Percentiles rank a stretch among this genome's conserved stretches.
phyloP scores from a whole-genome alignment of 2,797 vertebrate genomes.

The Cossypha caffra region DNA sequence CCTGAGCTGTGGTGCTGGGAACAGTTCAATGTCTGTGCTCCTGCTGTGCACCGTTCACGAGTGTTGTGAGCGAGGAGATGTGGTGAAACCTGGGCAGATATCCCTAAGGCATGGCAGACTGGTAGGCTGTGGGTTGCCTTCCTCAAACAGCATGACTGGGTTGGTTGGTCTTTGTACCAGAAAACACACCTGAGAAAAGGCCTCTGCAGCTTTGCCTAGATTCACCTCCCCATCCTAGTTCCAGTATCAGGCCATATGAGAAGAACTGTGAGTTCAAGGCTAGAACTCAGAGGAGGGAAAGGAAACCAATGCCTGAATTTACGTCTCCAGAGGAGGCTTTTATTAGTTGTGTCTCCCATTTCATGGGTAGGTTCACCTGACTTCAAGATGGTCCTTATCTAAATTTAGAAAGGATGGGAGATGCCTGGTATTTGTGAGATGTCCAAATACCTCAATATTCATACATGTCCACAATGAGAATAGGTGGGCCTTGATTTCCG shows the following conservation, averaged over 20 bases:
- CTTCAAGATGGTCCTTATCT: not conserved
- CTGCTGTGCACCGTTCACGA: not conserved
- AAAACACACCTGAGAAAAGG: not conserved
- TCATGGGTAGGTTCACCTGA: not conserved
- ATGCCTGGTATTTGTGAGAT: not conserved
- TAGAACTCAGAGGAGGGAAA: not conserved
- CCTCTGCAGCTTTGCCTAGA: not conserved
- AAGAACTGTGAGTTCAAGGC: not conserved
- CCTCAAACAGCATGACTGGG: not conserved
- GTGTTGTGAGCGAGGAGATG: rapidly evolving
- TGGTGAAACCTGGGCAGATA: not conserved
- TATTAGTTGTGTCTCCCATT: not conserved
- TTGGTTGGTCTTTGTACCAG: not conserved
- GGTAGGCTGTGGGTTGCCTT: not conserved
- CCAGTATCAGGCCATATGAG: not conserved
- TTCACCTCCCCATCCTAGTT: not conserved
- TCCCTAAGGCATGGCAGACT: not conserved
- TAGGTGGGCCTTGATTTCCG: not conserved
- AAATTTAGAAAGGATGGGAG: not conserved
- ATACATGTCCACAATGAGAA: not conserved
- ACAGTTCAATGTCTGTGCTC: rapidly evolving
- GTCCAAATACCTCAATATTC: not conserved
- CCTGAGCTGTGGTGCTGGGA: not conserved
- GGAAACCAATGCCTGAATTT: not conserved
- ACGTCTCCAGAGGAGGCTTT: not conserved